Percentiles rank a stretch among this genome's conserved stretches.
These are phyloP conservation scores for Drosophila malerkotliana DNA, from an alignment of 1,140 invertebrate species.

Conservation along the genomic window DNA sequence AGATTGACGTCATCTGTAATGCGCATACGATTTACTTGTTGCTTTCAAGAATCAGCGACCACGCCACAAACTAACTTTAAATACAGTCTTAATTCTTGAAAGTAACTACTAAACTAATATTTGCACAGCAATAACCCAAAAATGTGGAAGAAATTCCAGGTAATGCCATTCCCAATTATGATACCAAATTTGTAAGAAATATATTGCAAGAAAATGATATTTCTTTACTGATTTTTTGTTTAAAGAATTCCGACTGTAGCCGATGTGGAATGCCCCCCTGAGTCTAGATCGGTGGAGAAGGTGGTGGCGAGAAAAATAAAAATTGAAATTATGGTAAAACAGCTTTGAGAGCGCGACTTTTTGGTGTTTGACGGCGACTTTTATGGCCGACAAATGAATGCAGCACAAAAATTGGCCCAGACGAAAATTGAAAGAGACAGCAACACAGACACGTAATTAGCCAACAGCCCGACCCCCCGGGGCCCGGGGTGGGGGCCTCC, in stretches of 20 bases:
- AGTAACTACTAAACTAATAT: background rate
- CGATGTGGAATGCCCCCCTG: slow-evolving; percentile 17
- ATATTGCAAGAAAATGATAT: background rate
- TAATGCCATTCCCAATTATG: background rate
- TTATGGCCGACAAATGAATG: slow-evolving; percentile 81
- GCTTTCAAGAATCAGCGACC: slow-evolving; percentile 49
- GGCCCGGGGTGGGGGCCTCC: background rate
- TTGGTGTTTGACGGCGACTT: slow-evolving; percentile 72
- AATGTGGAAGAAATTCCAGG: background rate
- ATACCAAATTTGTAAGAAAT: background rate
- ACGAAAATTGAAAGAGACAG: slow-evolving; percentile 80
- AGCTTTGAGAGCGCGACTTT: slow-evolving; percentile 64
- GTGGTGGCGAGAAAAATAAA: slow-evolving; percentile 39
- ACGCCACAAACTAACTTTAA: slow-evolving; percentile 30
- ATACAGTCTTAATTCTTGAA: slow-evolving; percentile 11
- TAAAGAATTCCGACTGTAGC: slow-evolving; percentile 25
- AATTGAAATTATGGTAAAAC: slow-evolving; percentile 75
- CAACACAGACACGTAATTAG: slow-evolving; percentile 76
- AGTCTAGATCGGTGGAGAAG: slow-evolving; percentile 18
- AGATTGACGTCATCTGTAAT: slow-evolving; percentile 75
- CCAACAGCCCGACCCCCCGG: slow-evolving; percentile 40
- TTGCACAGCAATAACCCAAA: background rate
- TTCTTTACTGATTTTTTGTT: background rate
- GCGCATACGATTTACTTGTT: slow-evolving; percentile 77
- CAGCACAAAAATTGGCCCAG: slow-evolving; percentile 66